Base-by-base conservation (phyloP, 2,888 invertebrate genomes). In the Cerceris ruficornis region DNA sequence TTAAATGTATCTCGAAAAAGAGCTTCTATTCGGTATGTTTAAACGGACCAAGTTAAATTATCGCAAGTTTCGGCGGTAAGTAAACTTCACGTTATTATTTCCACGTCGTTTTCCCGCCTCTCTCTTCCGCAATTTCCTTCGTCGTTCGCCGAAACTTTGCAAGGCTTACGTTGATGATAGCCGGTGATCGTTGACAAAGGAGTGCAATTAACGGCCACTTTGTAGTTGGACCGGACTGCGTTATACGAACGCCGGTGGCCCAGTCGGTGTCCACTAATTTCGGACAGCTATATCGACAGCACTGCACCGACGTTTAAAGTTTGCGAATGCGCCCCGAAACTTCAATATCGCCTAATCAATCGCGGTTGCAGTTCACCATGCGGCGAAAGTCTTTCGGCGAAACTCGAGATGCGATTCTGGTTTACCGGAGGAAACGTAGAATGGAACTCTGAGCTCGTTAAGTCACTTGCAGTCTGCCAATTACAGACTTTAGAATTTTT, bases 201-300 rank as follows among this genome's bases (percentile, higher is more conserved):
- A 28, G 46, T 7, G 65, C 74, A 71, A 80, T 74, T 80, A 77
- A 68, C 60, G 62, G 59, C 62, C 79, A 60, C 80, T 75, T 72
- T 69, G 80, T 66, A 17, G 66, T 14, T 41, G 15, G 50, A 54
- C 62, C 55, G 7, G 58, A 28, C 49, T 65, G 57, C 52, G 17
- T 42, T 13, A 67, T 49, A 14, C 61, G n/a, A 14, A 41, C 49
- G 43, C 28, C 42, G 52, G 41, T 43, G 66, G 14, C 55, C 39
- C 28, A 41, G 49, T 54, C 54, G n/a, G 28, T 13, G 13, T 57
- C 49, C 17, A 11, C 17, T 46, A 17, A 52, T 68, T 68, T 59
- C 59, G 17, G 13, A 7, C 8, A 39, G 39, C n/a, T 7, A 50
- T 50, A 11, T 7, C 13, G n/a, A 11, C 50, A 46, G 46, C 6